A percentile compares a stretch with the other conserved stretches of the same genome.
Evolutionary conservation across 1,140 invertebrate genomes (phyloP).

Genomic region (Drosophila nebulosa): DNA sequence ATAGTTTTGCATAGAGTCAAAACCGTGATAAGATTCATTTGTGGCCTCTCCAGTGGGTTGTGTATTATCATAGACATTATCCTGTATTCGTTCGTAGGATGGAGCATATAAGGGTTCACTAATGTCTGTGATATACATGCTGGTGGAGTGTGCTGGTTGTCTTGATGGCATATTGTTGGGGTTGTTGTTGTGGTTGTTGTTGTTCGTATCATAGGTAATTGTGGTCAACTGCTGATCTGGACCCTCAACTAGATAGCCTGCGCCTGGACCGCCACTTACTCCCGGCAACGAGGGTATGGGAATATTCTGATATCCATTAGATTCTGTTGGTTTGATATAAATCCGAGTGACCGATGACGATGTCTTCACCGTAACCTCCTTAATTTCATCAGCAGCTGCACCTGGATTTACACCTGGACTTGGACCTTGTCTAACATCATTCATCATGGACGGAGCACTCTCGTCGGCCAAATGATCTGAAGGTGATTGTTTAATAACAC

Average conservation of each 20-base stretch:
- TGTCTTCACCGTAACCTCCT: slow-evolving; percentile 21
- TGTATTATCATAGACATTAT: not conserved
- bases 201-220: not conserved
- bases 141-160: not conserved
- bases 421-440: not conserved
- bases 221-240: not conserved
- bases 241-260: not conserved
- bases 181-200: not conserved
- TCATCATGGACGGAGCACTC: not conserved
- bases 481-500: not conserved
- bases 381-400: not conserved
- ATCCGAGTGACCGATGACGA: slow-evolving; percentile 14
- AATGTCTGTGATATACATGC: not conserved
- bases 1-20: slow-evolving; percentile 45
- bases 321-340: not conserved
- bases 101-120: slow-evolving; percentile 11
- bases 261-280: not conserved
- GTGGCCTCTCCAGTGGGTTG: not conserved
- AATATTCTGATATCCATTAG: slow-evolving; percentile 9
- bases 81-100: not conserved
- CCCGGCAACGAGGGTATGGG: slow-evolving; percentile 18
- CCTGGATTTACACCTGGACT: too few species aligned
- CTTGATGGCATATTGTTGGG: not conserved
- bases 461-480: not conserved
- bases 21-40: slow-evolving; percentile 29